Percentiles rank a stretch among this genome's conserved stretches.
Conservation (phyloP, 2,113 vertebrate genomes). For the Bostrychus sinensis region DNA sequence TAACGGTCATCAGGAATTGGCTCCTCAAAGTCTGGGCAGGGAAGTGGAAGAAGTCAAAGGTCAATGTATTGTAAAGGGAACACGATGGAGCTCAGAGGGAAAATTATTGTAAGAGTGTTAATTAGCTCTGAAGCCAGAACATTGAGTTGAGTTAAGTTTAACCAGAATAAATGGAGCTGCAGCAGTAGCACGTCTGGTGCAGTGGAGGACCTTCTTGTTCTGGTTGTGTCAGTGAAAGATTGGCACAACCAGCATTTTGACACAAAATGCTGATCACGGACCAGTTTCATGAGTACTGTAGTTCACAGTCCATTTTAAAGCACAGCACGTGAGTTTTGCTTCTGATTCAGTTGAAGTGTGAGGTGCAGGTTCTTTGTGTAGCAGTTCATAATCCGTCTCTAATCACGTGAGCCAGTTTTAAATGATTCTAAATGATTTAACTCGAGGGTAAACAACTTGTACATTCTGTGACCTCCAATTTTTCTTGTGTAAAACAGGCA, state of each 20-base stretch:
- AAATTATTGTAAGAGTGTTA: constrained; percentile 17
- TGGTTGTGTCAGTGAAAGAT: neutral
- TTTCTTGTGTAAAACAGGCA: neutral
- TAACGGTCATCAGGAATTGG: constrained; percentile 90
- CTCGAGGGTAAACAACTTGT: neutral
- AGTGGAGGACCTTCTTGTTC: neutral
- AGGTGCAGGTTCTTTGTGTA: constrained; percentile 24
- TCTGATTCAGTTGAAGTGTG: constrained; percentile 23
- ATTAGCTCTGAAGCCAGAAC: constrained; percentile 2
- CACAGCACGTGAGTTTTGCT: constrained; percentile 5
- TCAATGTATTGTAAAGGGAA: constrained; percentile 33
- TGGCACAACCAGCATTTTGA: too few species aligned
- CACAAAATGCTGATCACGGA: constrained; percentile 1
- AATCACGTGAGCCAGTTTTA: constrained; percentile 33
- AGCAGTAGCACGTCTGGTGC: constrained; percentile 10
- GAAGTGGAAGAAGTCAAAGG: constrained; percentile 25
- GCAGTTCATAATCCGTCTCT: constrained; percentile 36
- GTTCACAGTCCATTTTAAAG: neutral
- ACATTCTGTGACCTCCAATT: neutral
- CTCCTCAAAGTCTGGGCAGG: constrained; percentile 80
- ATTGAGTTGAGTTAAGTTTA: constrained; percentile 10
- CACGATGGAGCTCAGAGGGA: neutral
- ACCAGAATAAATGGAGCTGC: constrained; percentile 27
- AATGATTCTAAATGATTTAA: constrained; percentile 30
- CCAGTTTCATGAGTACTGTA: neutral